A percentile compares a stretch with the other conserved stretches of the same genome.
These are phyloP conservation scores for Elaeidobius kamerunicus DNA, from an alignment of 2,888 invertebrate species.

Conservation along the genomic window DNA sequence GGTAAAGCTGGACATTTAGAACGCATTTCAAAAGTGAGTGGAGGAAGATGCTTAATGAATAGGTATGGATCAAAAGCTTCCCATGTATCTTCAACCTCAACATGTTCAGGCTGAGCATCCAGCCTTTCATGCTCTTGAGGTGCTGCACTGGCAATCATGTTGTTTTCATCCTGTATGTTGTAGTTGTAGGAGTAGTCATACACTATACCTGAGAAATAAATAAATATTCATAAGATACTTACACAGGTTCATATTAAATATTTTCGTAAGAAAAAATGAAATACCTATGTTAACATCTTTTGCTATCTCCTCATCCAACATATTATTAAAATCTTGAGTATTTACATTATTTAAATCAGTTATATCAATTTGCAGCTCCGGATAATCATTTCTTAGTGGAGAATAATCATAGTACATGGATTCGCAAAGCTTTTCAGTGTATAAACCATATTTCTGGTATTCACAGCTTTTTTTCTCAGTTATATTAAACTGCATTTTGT, in stretches of 20 bases:
- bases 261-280: too few species aligned
- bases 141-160: slow-evolving; percentile 44
- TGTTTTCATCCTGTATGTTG: slow-evolving; percentile 37
- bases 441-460: slow-evolving; percentile 41
- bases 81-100: slow-evolving; percentile 58
- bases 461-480: slow-evolving; percentile 41
- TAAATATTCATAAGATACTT: too few species aligned
- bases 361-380: slow-evolving; percentile 47
- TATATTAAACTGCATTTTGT: slow-evolving; percentile 43
- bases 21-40: slow-evolving; percentile 72
- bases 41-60: slow-evolving; percentile 89
- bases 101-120: slow-evolving; percentile 47
- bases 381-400: slow-evolving; percentile 45
- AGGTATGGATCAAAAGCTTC: slow-evolving; percentile 86
- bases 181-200: slow-evolving; percentile 46
- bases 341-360: slow-evolving; percentile 47
- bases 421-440: slow-evolving; percentile 45
- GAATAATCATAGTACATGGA: slow-evolving; percentile 49
- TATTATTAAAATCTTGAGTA: slow-evolving; percentile 53
- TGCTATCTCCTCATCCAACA: slow-evolving; percentile 54
- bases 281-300: slow-evolving; percentile 40
- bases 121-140: slow-evolving; percentile 43
- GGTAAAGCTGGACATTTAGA: slow-evolving; percentile 80
- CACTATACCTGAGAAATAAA: slow-evolving; percentile 37
- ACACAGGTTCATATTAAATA: not conserved